Evolutionary conservation across 2,888 invertebrate genomes (phyloP).

Genomic region (Drosophila diplacantha): DNA sequence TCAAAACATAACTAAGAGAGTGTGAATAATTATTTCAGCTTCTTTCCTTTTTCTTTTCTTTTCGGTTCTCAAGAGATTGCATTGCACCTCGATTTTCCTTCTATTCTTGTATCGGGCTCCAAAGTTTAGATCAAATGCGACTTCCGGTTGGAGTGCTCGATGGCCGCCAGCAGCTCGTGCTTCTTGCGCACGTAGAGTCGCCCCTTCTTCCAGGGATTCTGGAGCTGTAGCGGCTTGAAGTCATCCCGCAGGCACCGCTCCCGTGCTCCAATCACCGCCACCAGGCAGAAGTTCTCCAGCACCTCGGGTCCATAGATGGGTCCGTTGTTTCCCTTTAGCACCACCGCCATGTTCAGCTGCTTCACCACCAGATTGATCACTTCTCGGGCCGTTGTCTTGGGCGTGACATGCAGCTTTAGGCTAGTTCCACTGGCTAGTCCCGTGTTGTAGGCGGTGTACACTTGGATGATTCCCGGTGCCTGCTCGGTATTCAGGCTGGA

Average conservation of each 20-base stretch:
- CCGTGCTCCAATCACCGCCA: slow-evolving; percentile 95
- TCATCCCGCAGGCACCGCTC: slow-evolving; percentile 96
- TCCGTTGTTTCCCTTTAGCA: slow-evolving; percentile 89
- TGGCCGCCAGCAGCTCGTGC: slow-evolving; percentile 91
- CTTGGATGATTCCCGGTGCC: slow-evolving; percentile 81
- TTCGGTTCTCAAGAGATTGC: slow-evolving; percentile 12
- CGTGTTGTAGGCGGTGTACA: slow-evolving; percentile 97
- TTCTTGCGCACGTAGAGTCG: slow-evolving; percentile 94
- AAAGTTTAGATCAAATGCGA: slow-evolving; percentile 78
- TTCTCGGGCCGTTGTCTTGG: slow-evolving; percentile 94
- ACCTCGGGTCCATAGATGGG: slow-evolving; percentile 91
- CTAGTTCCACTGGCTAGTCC: slow-evolving; percentile 95
- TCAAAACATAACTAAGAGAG: neutral
- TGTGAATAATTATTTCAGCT: slow-evolving; percentile 4
- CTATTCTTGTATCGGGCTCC: neutral
- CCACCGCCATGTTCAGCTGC: slow-evolving; percentile 95
- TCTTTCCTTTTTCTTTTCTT: neutral
- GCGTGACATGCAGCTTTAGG: slow-evolving; percentile 94
- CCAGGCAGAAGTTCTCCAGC: slow-evolving; percentile 93
- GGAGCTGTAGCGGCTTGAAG: slow-evolving; percentile 93
- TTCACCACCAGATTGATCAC: slow-evolving; percentile 97
- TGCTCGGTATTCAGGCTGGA: slow-evolving; percentile 63
- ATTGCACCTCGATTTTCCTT: neutral
- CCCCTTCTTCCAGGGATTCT: slow-evolving; percentile 97
- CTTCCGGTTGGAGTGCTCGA: slow-evolving; percentile 92